Base-by-base conservation (phyloP, 2,113 vertebrate species). In the Crypturellus undulatus region DNA sequence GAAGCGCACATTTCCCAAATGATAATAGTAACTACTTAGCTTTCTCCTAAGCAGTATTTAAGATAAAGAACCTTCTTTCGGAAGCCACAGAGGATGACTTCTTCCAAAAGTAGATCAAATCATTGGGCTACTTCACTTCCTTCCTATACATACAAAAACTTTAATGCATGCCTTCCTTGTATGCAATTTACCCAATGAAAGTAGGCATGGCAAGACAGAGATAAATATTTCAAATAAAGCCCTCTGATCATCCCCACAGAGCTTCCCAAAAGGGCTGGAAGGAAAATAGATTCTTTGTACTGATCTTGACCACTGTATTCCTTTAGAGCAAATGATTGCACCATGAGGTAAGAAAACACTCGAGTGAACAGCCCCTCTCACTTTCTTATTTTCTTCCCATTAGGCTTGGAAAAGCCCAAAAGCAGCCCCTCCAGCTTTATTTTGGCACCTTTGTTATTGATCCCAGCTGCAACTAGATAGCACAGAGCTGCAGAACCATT, bases 361-460 rank as follows among this genome's bases (percentile, higher is more conserved):
- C 54, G 49, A 82, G 49, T 72, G 68, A 89, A 92, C 79, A 91
- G 70, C 87, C 62, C 22, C n/a, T 93, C 84, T 94, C 70, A 19
- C 76, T 78, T 92, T 86, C 84, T 69, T 89, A 30, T 84, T 89
- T 93, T 90, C 69, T 90, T 87, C 72, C 17, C 36, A 47, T 93
- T 36, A 91, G 81, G 70, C 62, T 89, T 79, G 70, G 62, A 91
- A 89, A 92, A 93, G 73, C 58, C 73, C 89, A 76, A 78, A 56
- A 28, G 3, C 82, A 94, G 79, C 68, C 83, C 89, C 67, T 92
- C 75, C 84, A 92, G 63, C 94, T 96, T 94, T 94, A 86, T 89
- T 93, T 92, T 96, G 89, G 92, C 89, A 94, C 73, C 80, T 93
- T 65, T 47, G 43, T 63, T 89, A 79, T 79, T 76, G 95, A 89